Base-by-base conservation (phyloP, 2,113 vertebrate genomes). In the Trinectes maculatus region DNA sequence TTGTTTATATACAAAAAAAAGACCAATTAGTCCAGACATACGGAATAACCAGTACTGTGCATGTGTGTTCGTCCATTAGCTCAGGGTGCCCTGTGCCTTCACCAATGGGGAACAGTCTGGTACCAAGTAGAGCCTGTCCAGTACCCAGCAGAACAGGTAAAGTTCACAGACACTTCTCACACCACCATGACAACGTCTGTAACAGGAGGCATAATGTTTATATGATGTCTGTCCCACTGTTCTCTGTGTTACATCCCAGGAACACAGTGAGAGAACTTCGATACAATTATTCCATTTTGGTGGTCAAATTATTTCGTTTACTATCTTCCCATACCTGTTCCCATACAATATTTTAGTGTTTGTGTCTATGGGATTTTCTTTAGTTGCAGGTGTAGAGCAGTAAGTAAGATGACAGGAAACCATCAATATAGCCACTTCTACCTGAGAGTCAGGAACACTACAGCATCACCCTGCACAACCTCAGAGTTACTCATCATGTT, bases 61-160 rank as follows among this genome's bases (percentile, higher is more conserved):
- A 40, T 67, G 48, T 74, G 13, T 56, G 18, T 82, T 39, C 61
- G 40, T 76, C 26, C 19, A 16, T 43, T 16, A 89, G 87, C 59
- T 64, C 74, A 1, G 66, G 22, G 37, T 33, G 46, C 40, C 54
- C 64, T 25, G 55, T 55, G 58, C 60, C 77, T 70, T 80, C 85
- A 44, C 40, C 46, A 10, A 6, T 13, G 19, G 79, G 51, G 58
- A 64, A 55, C 37, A 33, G 5, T 25, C 26, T 43, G 40, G 57
- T 19, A 3, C 28, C 59, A 8, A 71, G 47, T 58, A 56, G 69
- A 71, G 19, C 68, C 29, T 40, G 25, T 22, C 60, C 56, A 0
- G 26, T 28, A 31, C n/a, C 24, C 28, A 25, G 49, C 53, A 69
- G 31, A 71, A 51, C 63, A 74, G 83, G 88, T 90, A 29, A 76